phyloP scores from a whole-genome alignment of 2,888 invertebrate genomes.

The Desoria tigrina region DNA sequence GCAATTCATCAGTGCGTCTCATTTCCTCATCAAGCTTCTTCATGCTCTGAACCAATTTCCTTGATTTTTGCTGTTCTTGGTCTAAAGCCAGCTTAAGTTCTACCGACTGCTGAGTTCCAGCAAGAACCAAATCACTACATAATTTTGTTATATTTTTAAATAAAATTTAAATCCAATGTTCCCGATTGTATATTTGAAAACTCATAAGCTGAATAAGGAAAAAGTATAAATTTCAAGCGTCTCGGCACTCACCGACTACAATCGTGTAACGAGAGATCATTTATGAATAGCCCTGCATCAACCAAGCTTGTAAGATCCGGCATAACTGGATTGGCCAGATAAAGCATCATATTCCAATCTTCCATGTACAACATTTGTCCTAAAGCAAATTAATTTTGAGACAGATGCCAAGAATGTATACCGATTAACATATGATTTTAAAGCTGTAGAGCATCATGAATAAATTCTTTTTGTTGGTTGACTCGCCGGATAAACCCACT shows the following conservation, averaged over 20 bases:
- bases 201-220: no score
- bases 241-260: constrained; percentile 85
- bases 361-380: constrained; percentile 99
- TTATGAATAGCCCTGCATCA: constrained; percentile 90
- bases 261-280: constrained; percentile 97
- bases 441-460: neutral
- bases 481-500: no score
- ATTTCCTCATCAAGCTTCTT: constrained; percentile 91
- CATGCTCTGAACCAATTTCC: constrained; percentile 95
- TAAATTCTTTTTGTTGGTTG: no score
- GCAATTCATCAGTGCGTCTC: constrained; percentile 88
- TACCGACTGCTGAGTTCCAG: constrained; percentile 95
- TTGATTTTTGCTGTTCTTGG: constrained; percentile 94
- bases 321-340: constrained; percentile 61
- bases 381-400: constrained; percentile 55
- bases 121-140: constrained; percentile 85
- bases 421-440: neutral
- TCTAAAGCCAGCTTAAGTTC: constrained; percentile 92
- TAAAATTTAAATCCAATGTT: neutral
- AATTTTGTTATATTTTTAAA: constrained; percentile 3
- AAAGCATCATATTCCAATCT: constrained; percentile 97
- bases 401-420: neutral
- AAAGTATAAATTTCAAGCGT: neutral
- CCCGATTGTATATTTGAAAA: neutral
- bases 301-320: constrained; percentile 75